Evolutionary conservation across 2,797 vertebrate genomes (phyloP).

Genomic region (Scolopax bukidnonensis): DNA sequence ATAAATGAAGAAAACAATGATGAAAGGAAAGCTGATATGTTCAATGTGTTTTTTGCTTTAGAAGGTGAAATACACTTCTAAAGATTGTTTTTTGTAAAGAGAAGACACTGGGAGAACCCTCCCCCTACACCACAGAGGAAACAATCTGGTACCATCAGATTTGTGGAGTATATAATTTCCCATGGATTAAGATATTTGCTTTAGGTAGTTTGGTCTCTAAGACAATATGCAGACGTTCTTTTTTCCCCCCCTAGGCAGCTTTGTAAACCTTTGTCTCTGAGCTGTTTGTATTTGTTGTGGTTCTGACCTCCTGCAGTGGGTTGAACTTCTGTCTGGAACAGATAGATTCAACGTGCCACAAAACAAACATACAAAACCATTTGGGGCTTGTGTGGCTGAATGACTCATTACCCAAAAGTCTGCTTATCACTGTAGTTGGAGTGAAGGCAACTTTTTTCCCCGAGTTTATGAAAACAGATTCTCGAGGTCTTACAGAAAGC

Average conservation of each 20-base stretch:
- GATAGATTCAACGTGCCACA: background rate
- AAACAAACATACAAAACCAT: background rate
- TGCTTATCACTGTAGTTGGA: background rate
- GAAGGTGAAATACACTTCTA: background rate
- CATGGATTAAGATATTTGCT: background rate
- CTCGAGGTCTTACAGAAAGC: background rate
- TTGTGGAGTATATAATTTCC: background rate
- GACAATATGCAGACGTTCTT: background rate
- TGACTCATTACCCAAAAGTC: background rate
- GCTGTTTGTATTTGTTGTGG: background rate
- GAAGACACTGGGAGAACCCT: background rate
- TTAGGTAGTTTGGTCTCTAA: background rate
- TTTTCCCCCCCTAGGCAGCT: background rate
- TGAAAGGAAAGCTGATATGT: background rate
- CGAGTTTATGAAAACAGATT: background rate
- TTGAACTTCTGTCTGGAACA: background rate
- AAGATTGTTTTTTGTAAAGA: background rate
- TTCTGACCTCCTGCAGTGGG: constrained; percentile 2
- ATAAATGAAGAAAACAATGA: background rate
- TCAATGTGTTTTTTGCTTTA: background rate
- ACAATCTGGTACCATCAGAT: background rate
- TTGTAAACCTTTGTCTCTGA: background rate
- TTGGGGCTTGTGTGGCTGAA: background rate
- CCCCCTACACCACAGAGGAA: background rate
- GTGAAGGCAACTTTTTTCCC: background rate